Percentiles rank a stretch among this genome's conserved stretches.
These are phyloP conservation scores for Chaetogeoica ovagalla DNA, from an alignment of 2,888 invertebrate genomes.

Conservation along the genomic window DNA sequence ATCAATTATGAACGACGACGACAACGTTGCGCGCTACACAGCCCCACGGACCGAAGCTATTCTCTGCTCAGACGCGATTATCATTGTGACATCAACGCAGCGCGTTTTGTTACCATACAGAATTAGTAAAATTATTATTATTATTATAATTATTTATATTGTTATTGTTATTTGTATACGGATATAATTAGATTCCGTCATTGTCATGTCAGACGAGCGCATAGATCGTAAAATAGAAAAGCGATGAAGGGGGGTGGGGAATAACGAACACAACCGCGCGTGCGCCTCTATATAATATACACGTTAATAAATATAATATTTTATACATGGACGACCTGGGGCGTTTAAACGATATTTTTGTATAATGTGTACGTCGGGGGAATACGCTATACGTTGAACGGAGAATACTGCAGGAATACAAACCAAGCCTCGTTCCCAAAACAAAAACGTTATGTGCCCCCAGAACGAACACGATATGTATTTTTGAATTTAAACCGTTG, in stretches of 20 bases:
- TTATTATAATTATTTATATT: background rate
- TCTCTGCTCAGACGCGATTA: background rate
- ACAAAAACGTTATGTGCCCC: no score
- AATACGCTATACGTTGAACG: background rate
- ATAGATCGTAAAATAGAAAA: constrained; percentile 13
- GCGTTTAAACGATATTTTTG: background rate
- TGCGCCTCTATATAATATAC: no score
- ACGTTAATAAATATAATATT: background rate
- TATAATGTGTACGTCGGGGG: background rate
- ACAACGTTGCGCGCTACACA: background rate
- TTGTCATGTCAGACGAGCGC: constrained; percentile 10
- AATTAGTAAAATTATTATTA: background rate
- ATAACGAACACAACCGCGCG: background rate
- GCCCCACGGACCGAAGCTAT: background rate
- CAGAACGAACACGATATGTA: no score
- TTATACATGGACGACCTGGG: background rate
- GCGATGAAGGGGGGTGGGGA: no score
- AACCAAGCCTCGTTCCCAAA: background rate
- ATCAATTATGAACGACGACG: background rate
- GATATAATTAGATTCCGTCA: constrained; percentile 39
- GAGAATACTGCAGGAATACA: no score
- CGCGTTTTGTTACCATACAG: background rate
- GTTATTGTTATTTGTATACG: background rate
- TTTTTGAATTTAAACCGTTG: no score
- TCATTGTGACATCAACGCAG: background rate